Conservation (phyloP, 2,797 vertebrate genomes). For the Brachyrhaphis roseni region DNA sequence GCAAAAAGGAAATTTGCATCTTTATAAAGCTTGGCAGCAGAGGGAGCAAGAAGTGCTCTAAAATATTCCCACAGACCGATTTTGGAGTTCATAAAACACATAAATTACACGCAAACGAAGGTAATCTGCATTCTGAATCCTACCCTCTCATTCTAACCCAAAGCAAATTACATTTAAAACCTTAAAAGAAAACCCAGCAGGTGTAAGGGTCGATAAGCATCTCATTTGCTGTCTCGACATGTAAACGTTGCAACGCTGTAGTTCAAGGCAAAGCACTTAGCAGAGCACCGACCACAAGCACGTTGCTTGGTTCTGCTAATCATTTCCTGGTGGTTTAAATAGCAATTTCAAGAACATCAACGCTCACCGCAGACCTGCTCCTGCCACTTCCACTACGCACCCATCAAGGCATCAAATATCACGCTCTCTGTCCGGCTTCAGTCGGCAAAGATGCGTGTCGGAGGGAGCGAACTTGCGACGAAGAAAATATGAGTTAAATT, state of each 20-base stretch:
- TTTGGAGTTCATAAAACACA: background rate
- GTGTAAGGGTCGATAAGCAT: background rate
- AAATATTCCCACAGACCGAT: background rate
- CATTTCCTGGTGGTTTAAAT: slow-evolving; percentile 1
- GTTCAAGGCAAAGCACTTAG: background rate
- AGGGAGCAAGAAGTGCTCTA: background rate
- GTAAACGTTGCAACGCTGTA: background rate
- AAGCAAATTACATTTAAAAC: background rate
- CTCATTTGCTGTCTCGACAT: background rate
- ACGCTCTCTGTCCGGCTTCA: background rate
- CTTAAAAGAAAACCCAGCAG: background rate
- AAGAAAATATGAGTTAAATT: background rate
- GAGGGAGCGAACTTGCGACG: background rate
- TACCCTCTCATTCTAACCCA: background rate
- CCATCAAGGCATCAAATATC: background rate
- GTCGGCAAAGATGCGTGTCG: background rate
- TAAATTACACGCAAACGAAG: background rate
- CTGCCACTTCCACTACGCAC: background rate
- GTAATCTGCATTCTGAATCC: background rate
- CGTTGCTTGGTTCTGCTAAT: background rate
- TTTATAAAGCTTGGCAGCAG: background rate
- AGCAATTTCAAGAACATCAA: slow-evolving; percentile 4
- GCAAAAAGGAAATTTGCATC: background rate
- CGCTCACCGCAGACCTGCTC: background rate
- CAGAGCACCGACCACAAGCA: slow-evolving; percentile 4